These are phyloP conservation scores for Chaenogobius annularis DNA, from an alignment of 2,113 vertebrate species.

Conservation along the genomic window DNA sequence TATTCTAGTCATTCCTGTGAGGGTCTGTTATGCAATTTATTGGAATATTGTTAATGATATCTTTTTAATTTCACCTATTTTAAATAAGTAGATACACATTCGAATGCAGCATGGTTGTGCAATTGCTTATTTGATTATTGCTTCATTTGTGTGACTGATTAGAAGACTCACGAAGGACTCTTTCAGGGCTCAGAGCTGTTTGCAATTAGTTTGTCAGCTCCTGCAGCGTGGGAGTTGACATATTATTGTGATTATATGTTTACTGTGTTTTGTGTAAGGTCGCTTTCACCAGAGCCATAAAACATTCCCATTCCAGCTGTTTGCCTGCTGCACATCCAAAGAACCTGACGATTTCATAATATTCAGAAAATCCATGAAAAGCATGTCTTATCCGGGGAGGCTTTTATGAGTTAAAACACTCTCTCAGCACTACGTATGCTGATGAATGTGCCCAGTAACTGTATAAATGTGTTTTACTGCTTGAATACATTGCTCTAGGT, in stretches of 20 bases:
- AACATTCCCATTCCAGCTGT: slow-evolving; percentile 27
- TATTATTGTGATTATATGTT: slow-evolving; percentile 58
- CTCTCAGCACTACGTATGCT: not conserved
- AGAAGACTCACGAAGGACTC: not conserved
- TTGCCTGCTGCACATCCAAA: not conserved
- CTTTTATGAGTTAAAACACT: not conserved
- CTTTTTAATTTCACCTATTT: not conserved
- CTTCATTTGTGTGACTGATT: slow-evolving; percentile 3
- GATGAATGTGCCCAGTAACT: slow-evolving; percentile 1
- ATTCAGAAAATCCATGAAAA: not conserved
- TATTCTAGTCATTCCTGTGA: no score
- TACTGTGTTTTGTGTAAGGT: slow-evolving; percentile 35
- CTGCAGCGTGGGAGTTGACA: slow-evolving; percentile 41
- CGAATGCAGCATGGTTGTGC: slow-evolving; percentile 2
- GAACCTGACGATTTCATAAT: slow-evolving; percentile 1
- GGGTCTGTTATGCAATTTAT: not conserved
- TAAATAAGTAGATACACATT: slow-evolving; percentile 6
- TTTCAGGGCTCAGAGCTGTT: slow-evolving; percentile 27
- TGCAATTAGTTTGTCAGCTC: slow-evolving; percentile 49
- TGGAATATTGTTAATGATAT: not conserved
- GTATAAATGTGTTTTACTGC: not conserved
- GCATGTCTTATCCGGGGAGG: not conserved
- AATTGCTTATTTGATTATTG: not conserved
- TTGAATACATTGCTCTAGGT: not conserved
- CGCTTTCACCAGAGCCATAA: slow-evolving; percentile 29